Base-by-base conservation (phyloP, 2,797 vertebrate genomes). In the Esox masquinongy region DNA sequence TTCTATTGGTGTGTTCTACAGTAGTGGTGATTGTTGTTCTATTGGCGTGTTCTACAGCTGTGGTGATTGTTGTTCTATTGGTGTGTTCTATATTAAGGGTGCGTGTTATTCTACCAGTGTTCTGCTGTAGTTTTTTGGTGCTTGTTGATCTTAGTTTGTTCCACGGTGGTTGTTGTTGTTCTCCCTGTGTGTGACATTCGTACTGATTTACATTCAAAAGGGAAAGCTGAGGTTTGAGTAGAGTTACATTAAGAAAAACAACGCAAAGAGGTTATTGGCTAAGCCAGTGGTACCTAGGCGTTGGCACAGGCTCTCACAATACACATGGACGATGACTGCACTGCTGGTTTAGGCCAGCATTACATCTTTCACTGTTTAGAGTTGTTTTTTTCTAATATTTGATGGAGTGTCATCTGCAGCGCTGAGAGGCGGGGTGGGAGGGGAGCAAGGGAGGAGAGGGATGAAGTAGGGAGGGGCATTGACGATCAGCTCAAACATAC, bases 381-480 rank as follows among this genome's bases (percentile, higher is more conserved):
- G 87, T 88, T 94, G 89, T 88, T 92, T 94, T 93, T 93, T 91
- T n/a, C n/a, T 85, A 95, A 96, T 95, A 95, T 95, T 95, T 95
- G 91, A 95, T 95, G 88, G 90, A 89, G 91, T 92, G 89, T 94
- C 92, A 94, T 92, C 86, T 87, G 88, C 79, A 86, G 91, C 89
- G 74, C 80, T 83, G 86, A 87, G 83, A 84, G 84, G 79, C 83
- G 78, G 85, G 79, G 80, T 73, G 76, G 74, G 49, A 47, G 26
- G 29, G 34, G 64, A 50, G 47, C 22, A n/a, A 47, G 19, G 31
- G 43, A 72, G 22, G 78, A 3, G 15, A 19, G 43, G 4, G 61
- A 22, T 2, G 39, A 7, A 9, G 39, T 43, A 66, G 2, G 70
- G 36, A 9, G 22, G 16, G 16, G 16, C 43, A 19, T 29, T 73